phyloP scores from a whole-genome alignment of 2,113 vertebrate genomes.

The Lichenostomus cassidix region DNA sequence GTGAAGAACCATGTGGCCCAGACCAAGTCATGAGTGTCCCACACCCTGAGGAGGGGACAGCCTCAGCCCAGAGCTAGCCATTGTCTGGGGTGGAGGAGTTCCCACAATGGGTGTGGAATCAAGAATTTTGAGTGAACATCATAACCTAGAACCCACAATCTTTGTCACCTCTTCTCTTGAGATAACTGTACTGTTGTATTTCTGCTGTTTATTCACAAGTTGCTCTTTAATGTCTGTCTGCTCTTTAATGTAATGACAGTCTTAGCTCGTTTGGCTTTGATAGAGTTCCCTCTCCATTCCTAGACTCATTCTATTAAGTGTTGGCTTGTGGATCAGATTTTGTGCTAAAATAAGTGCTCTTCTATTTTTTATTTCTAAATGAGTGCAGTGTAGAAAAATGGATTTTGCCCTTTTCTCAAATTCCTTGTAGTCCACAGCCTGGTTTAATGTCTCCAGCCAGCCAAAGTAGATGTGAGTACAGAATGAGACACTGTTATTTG shows the following conservation, averaged over 20 bases:
- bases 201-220: neutral
- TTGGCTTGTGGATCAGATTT: neutral
- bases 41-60: neutral
- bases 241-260: neutral
- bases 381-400: neutral
- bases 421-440: neutral
- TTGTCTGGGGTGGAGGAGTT: neutral
- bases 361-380: neutral
- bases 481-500: neutral
- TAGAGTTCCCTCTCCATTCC: neutral
- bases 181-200: neutral
- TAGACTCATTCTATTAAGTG: neutral
- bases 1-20: accelerated
- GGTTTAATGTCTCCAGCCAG: neutral
- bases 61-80: neutral
- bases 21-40: neutral
- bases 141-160: neutral
- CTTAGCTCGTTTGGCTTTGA: neutral
- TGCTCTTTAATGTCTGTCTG: neutral
- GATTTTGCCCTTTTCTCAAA: neutral
- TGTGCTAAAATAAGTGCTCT: neutral
- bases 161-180: neutral
- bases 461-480: neutral
- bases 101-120: neutral
- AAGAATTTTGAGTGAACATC: neutral